Conservation (phyloP, 2,113 vertebrate species). For the Uropsilus gracilis region DNA sequence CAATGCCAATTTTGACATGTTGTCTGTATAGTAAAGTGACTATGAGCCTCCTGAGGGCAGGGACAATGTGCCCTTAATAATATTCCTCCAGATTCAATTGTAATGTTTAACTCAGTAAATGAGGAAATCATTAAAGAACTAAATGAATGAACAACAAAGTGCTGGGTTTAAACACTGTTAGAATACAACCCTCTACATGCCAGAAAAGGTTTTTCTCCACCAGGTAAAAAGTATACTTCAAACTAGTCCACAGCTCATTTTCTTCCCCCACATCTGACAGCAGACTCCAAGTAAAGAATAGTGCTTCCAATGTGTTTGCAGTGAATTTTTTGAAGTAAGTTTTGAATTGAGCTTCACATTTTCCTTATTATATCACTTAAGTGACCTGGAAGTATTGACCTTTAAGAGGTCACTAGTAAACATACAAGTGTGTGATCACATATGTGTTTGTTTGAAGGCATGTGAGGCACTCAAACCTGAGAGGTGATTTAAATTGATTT, state of each 20-base stretch:
- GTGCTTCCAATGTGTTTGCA: not conserved
- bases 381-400: not conserved
- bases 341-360: not conserved
- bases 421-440: not conserved
- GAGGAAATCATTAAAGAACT: not conserved
- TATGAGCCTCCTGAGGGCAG: not conserved
- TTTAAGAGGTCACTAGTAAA: not conserved
- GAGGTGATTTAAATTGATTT: not conserved
- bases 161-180: not conserved
- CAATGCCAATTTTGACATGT: not conserved
- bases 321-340: not conserved
- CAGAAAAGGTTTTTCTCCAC: not conserved
- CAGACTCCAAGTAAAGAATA: not conserved
- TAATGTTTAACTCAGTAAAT: not conserved
- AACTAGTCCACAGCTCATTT: not conserved
- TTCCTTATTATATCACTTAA: not conserved
- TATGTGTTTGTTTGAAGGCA: not conserved
- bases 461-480: not conserved
- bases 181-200: not conserved
- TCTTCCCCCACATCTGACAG: not conserved
- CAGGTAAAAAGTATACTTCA: not conserved
- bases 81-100: not conserved
- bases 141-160: not conserved
- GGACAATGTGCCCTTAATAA: not conserved
- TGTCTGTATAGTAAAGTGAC: not conserved